Base-by-base conservation (phyloP, 2,113 vertebrate species). In the Chiloscyllium plagiosum region DNA sequence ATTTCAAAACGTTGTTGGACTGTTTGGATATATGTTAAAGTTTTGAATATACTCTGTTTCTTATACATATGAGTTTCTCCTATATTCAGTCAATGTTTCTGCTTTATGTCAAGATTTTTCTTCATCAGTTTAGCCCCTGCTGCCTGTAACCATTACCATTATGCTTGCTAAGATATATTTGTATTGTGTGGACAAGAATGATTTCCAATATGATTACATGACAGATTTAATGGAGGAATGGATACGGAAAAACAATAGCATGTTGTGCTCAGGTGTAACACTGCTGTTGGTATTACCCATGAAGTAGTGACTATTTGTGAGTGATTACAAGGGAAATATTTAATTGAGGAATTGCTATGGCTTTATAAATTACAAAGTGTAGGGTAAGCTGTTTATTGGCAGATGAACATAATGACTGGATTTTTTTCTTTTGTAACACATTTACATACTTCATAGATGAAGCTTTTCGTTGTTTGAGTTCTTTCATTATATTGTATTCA, bases 321-420 rank as follows among this genome's bases (percentile, higher is more conserved):
- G 86, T 37, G 89, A 66, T 37, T 66, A 93, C 61, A 93, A 68
- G 65, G 17, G 37, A 93, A 93, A 33, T 4, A 90, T 66, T 65
- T 22, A 37, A 93, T 93, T 93, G 61, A 37, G 61, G 61, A 37
- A 83, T 20, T 83, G 17, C 42, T 37, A 15, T 83, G 37, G 37
- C 37, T 66, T 93, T 65, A 37, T 93, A 65, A 93, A 20, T 65
- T n/a, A 37, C 80, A n/a, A 90, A 93, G 89, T 90, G 89, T 15
- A 66, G 61, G 61, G n/a, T 13, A 37, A 66, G 33, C 65, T 93
- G 85, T 12, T 87, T 87, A 87, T 56, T 87, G 29, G 56, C 89
- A 65, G 4, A 15, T 66, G 56, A 56, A 61, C 29, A 8, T 61
- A 65, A 33, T 33, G 56, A 61, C 7, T 65, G 29, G 87, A 92